phyloP scores from a whole-genome alignment of 2,797 vertebrate genomes.

The Siniperca obscura region DNA sequence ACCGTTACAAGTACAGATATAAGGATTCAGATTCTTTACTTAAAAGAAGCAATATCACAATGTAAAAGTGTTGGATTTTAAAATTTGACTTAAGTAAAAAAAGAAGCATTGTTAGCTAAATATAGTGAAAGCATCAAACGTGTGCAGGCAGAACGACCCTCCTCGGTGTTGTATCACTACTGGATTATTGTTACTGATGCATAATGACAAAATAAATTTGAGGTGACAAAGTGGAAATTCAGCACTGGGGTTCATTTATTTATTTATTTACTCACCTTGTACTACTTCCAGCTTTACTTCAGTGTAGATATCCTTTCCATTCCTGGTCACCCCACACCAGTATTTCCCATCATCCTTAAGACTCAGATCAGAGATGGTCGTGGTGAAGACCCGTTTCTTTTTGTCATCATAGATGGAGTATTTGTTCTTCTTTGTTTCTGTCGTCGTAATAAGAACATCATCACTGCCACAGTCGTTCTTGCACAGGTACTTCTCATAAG shows the following conservation, averaged over 20 bases:
- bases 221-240: background rate
- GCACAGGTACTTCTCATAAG: slow-evolving; percentile 73
- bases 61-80: background rate
- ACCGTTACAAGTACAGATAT: background rate
- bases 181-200: background rate
- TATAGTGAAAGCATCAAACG: background rate
- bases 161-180: background rate
- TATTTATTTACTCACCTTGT: slow-evolving; percentile 40
- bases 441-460: slow-evolving; percentile 56
- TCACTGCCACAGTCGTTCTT: background rate
- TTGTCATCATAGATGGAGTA: slow-evolving; percentile 55
- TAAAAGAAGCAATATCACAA: background rate
- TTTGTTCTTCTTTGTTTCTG: background rate
- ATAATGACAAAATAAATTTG: background rate
- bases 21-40: background rate
- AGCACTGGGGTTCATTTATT: background rate
- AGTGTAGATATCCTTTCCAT: slow-evolving; percentile 31
- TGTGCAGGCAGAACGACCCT: background rate
- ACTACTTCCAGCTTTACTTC: slow-evolving; percentile 46
- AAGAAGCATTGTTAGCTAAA: background rate
- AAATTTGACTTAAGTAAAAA: background rate
- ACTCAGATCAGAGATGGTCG: slow-evolving; percentile 40
- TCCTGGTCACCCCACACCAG: slow-evolving; percentile 58
- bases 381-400: background rate
- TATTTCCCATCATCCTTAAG: slow-evolving; percentile 44